A percentile compares a stretch with the other conserved stretches of the same genome.
Evolutionary conservation across 2,113 vertebrate species (phyloP).

Genomic region (Diadophis punctatus): DNA sequence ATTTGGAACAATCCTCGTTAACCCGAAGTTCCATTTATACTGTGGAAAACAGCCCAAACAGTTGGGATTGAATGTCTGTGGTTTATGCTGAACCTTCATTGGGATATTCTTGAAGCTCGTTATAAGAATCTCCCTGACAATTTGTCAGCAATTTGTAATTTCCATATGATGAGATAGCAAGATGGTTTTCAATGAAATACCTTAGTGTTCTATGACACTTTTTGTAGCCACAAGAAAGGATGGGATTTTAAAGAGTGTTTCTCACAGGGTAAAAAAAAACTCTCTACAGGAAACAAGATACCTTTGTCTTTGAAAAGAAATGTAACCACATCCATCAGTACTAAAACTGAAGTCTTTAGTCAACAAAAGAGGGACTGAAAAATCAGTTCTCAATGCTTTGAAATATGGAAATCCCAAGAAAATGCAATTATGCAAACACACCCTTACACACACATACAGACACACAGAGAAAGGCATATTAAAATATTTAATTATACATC

Average conservation of each 20-base stretch:
- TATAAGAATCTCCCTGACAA: background rate
- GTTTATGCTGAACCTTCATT: background rate
- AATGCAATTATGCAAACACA: background rate
- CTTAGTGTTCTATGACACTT: background rate
- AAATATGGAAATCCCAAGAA: background rate
- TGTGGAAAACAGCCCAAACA: background rate
- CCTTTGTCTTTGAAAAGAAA: conserved; percentile 7
- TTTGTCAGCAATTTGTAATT: background rate
- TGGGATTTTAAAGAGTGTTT: background rate
- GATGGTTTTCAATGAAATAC: conserved; percentile 9
- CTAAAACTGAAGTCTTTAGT: background rate
- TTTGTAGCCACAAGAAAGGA: background rate
- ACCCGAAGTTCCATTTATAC: background rate
- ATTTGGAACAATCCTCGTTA: background rate
- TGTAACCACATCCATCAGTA: conserved; percentile 11
- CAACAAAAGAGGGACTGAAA: background rate
- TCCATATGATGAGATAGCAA: background rate
- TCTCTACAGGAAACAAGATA: conserved; percentile 10
- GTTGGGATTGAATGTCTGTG: background rate
- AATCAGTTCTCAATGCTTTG: background rate
- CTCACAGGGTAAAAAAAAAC: background rate
- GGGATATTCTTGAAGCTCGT: background rate
- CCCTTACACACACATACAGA: background rate
- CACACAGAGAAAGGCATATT: background rate
- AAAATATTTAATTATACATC: background rate